phyloP scores from a whole-genome alignment of 2,888 invertebrate species.

The Catocala fraxini region DNA sequence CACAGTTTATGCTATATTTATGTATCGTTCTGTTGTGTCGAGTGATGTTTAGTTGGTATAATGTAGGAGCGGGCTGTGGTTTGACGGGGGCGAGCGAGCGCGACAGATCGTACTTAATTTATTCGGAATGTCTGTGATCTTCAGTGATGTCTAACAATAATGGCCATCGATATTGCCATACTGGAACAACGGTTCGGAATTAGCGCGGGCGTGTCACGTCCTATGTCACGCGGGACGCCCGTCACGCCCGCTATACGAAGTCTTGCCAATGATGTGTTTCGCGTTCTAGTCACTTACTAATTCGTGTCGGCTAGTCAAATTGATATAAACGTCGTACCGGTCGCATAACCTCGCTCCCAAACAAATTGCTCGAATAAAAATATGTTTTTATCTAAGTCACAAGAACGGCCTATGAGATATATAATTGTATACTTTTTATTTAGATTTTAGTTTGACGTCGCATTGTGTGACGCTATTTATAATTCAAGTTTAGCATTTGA shows the following conservation, averaged over 20 bases:
- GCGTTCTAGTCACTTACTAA: conserved; percentile 84
- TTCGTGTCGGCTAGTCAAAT: conserved; percentile 85
- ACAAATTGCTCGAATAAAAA: conserved; percentile 44
- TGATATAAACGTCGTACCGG: conserved; percentile 37
- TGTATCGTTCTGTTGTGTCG: conserved; percentile 21
- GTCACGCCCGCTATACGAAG: conserved; percentile 55
- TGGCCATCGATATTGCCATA: conserved; percentile 64
- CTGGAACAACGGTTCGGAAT: conserved; percentile 50
- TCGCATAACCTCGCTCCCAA: conserved; percentile 40
- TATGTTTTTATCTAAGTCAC: conserved; percentile 74
- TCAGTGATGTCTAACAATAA: conserved; percentile 49
- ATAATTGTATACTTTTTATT: conserved; percentile 72
- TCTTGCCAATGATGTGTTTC: conserved; percentile 83
- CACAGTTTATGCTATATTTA: conserved; percentile 38
- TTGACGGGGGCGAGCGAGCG: conserved; percentile 38
- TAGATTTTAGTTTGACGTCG: conserved; percentile 66
- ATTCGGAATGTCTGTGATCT: conserved; percentile 69
- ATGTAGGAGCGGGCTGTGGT: conserved; percentile 35
- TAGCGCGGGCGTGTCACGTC: conserved; percentile 30
- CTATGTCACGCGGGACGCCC: not conserved
- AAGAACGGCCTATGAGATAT: conserved; percentile 77
- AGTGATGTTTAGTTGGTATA: conserved; percentile 19
- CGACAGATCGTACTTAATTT: conserved; percentile 55
- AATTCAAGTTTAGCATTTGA: conserved; percentile 76
- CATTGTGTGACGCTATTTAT: conserved; percentile 71